Base-by-base conservation (phyloP, 2,113 vertebrate species). In the Nesospiza acunhae region DNA sequence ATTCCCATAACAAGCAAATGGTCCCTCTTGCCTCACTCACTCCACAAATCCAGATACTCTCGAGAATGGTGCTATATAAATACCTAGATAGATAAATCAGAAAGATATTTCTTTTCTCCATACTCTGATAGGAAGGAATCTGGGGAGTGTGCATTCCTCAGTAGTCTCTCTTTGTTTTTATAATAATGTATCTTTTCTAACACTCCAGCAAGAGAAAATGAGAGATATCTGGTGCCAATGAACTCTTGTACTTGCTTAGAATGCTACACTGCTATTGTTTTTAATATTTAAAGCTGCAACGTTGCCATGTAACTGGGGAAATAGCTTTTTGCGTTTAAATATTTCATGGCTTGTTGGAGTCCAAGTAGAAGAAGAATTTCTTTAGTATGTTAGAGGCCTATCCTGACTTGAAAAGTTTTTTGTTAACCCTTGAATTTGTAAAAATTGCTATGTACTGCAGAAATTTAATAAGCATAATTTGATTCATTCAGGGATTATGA, bases 201-300 rank as follows among this genome's bases (percentile, higher is more conserved):
- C 50, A 84, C 28, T 82, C 46, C 73, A 88, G 66, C 58, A 87
- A 75, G 47, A 80, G n/a, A 81, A 89, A 53, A 85, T 5, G 30
- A 93, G 86, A 76, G 44, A 26, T 89, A 42, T 90, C 77, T 89
- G 67, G 56, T 92, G 92, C 93, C 92, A 95, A 7, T 90, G 90
- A 95, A 96, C 95, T 50, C 73, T 87, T 89, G 73, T 66, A 49
- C 84, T 96, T 93, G 85, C 66, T 95, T 83, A 90, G 76, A 96
- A 96, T 94, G 46, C 70, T 67, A 31, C 63, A 89, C 66, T 15
- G 13, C 79, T 96, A 82, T 95, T 96, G 80, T 87, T 97, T 93
- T 96, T 93, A 97, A 96, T 95, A 96, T 94, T 97, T 97, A 96
- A 97, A 97, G 82, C 78, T 87, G 50, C 79, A 82, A 15, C 42